Percentiles rank a stretch among this genome's conserved stretches.
Conservation (phyloP, 2,888 invertebrate species). For the Spatulosminthurus flaviceps region DNA sequence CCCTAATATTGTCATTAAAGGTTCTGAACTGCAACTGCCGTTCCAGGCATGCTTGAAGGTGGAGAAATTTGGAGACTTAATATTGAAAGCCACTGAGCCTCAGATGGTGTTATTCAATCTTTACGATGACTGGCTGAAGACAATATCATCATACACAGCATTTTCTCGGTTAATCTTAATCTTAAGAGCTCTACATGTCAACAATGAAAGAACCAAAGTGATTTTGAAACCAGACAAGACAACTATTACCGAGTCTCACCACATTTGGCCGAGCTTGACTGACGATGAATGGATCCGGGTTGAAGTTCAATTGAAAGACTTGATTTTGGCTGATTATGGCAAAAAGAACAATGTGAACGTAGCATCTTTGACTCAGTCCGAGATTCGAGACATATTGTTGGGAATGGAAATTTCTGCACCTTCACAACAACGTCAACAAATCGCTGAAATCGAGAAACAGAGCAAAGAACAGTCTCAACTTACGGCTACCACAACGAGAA, state of each 20-base stretch:
- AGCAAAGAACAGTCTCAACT: conserved; percentile 98
- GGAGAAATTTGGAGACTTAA: conserved; percentile 99
- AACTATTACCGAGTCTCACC: conserved; percentile 98
- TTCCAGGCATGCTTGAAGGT: conserved; percentile 99
- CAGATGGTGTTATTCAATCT: conserved; percentile 99
- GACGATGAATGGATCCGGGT: conserved; percentile 99
- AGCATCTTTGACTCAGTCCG: conserved; percentile 97
- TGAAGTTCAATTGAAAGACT: conserved; percentile 96
- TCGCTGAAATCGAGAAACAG: conserved; percentile 99
- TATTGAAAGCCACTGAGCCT: conserved; percentile 98
- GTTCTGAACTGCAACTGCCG: conserved; percentile 96
- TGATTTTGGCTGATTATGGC: conserved; percentile 98
- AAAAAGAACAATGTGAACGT: conserved; percentile 99
- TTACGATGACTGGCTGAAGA: conserved; percentile 99
- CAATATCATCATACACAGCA: conserved; percentile 98
- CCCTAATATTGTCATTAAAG: conserved; percentile 99
- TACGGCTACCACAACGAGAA: conserved; percentile 97
- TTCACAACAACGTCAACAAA: conserved; percentile 98
- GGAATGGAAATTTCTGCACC: conserved; percentile 99
- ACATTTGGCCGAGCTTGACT: conserved; percentile 97
- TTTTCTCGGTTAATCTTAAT: conserved; percentile 97
- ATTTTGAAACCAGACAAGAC: conserved; percentile 99
- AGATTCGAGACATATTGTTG: conserved; percentile 98
- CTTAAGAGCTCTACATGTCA: conserved; percentile 95
- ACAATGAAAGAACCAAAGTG: conserved; percentile 98